phyloP scores from a whole-genome alignment of 2,888 invertebrate species.

The Caprella mutica region DNA sequence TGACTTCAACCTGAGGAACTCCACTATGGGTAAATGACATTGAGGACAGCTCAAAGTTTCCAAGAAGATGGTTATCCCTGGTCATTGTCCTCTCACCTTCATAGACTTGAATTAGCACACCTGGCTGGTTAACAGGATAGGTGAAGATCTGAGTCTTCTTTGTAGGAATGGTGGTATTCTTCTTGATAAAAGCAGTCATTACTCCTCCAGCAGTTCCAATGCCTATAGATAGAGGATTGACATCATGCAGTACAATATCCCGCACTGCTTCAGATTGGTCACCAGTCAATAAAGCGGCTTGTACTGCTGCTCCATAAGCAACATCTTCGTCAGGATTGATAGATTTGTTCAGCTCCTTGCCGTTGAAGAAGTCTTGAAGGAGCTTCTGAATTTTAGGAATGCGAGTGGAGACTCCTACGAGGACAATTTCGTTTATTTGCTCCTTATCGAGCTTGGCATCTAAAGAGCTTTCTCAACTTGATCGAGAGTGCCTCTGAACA shows the following conservation, averaged over 20 bases:
- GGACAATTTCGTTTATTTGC: constrained; percentile 76
- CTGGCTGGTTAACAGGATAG: constrained; percentile 95
- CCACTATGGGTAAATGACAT: constrained; percentile 87
- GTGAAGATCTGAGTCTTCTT: constrained; percentile 95
- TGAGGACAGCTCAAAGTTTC: constrained; percentile 91
- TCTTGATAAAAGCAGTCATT: constrained; percentile 28
- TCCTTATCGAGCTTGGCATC: constrained; percentile 95
- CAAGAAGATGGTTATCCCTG: constrained; percentile 86
- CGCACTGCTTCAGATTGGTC: constrained; percentile 48
- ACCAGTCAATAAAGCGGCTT: constrained; percentile 51
- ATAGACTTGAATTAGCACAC: constrained; percentile 58
- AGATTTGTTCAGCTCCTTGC: constrained; percentile 90
- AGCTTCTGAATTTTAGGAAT: constrained; percentile 96
- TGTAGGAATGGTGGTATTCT: constrained; percentile 49
- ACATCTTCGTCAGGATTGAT: constrained; percentile 98
- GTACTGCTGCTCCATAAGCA: constrained; percentile 56
- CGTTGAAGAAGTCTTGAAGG: constrained; percentile 71
- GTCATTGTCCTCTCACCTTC: constrained; percentile 85
- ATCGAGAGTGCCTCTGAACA: constrained; percentile 91
- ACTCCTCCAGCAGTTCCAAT: constrained; percentile 25
- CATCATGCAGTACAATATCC: constrained; percentile 54
- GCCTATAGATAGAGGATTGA: constrained; percentile 37
- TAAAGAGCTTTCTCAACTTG: constrained; percentile 88
- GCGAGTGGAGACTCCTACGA: constrained; percentile 91
- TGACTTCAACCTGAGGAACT: constrained; percentile 56